These are phyloP conservation scores for Cinclus cinclus DNA, from an alignment of 2,113 vertebrate species.

Conservation along the genomic window DNA sequence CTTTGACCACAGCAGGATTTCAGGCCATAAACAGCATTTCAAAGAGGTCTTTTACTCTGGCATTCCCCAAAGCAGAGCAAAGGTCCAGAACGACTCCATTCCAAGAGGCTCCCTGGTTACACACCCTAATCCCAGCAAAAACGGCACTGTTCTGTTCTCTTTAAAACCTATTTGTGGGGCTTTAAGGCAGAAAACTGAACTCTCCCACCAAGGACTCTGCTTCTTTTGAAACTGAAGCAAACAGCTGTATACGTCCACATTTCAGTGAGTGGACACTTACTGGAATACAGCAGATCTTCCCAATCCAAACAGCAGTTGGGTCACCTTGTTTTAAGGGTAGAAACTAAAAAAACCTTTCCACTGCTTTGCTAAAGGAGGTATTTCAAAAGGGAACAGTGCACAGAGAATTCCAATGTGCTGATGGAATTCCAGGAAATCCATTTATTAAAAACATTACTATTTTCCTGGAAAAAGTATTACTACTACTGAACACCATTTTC, in stretches of 20 bases:
- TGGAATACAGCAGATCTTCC: neutral
- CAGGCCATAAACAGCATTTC: constrained; percentile 18
- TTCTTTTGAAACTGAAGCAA: neutral
- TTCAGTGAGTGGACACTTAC: neutral
- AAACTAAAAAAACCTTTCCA: neutral
- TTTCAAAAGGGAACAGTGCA: neutral
- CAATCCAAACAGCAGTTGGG: neutral
- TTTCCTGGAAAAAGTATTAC: neutral
- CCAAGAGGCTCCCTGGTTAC: neutral
- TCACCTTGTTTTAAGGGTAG: neutral
- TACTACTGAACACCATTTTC: neutral
- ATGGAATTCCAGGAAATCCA: neutral
- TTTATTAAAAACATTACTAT: neutral
- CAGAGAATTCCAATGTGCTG: neutral
- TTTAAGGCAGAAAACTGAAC: neutral
- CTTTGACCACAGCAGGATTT: neutral
- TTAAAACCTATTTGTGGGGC: neutral
- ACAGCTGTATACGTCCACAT: neutral
- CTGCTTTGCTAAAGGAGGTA: neutral
- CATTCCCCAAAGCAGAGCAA: neutral
- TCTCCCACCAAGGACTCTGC: neutral
- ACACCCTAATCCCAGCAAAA: neutral
- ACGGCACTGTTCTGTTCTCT: neutral
- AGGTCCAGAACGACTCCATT: neutral
- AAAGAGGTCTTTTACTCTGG: constrained; percentile 19